Conservation (phyloP, 2,797 vertebrate species). For the Clarias platycephalus region DNA sequence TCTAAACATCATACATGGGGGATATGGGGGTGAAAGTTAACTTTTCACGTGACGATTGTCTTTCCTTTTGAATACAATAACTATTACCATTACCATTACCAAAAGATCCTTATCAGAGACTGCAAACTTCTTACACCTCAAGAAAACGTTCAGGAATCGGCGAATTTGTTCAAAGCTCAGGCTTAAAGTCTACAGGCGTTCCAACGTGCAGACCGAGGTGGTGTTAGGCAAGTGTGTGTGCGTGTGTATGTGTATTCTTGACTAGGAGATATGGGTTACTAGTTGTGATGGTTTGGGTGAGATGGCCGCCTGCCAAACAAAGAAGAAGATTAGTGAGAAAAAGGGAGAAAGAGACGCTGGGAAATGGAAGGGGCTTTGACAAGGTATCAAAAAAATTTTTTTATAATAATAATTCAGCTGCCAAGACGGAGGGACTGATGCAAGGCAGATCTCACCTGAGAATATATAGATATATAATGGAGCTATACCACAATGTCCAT, state of each 20-base stretch:
- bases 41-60: constrained; percentile 82
- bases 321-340: constrained; percentile 24
- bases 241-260: constrained; percentile 21
- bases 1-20: constrained; percentile 81
- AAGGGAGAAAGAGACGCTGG: constrained; percentile 34
- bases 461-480: constrained; percentile 6
- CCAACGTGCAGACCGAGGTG: constrained; percentile 46
- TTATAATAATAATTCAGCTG: background rate
- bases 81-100: constrained; percentile 62
- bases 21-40: constrained; percentile 75
- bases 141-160: constrained; percentile 38
- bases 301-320: constrained; percentile 44
- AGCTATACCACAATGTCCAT: constrained; percentile 3
- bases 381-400: constrained; percentile 1
- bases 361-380: constrained; percentile 21
- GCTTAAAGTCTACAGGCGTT: constrained; percentile 64
- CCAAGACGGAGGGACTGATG: constrained; percentile 23
- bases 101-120: constrained; percentile 51
- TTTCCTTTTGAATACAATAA: constrained; percentile 71
- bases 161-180: constrained; percentile 69
- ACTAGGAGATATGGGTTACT: constrained; percentile 31
- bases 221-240: constrained; percentile 16
- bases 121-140: constrained; percentile 41
- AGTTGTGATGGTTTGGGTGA: constrained; percentile 40
- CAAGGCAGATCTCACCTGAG: constrained; percentile 45